Evolutionary conservation across 53 echinoderm and acorn worm species (phyloP).

Genomic region (Luidia sarsii): DNA sequence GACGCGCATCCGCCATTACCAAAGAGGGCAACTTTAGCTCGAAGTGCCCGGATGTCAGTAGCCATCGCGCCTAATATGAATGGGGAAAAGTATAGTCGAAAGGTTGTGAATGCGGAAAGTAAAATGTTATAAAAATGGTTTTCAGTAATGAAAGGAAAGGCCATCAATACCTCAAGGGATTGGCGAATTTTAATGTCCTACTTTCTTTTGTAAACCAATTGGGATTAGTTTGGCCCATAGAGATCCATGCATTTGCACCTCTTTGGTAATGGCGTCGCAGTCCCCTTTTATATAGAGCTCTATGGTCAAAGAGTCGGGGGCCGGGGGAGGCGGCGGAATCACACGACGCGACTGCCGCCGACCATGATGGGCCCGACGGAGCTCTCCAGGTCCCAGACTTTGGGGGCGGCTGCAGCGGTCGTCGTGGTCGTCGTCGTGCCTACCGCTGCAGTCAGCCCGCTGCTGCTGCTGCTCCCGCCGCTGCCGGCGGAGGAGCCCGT

Average conservation of each 20-base stretch:
- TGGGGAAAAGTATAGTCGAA: no score
- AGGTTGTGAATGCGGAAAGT: no score
- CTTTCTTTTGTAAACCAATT: no score
- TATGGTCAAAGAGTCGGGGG: background rate
- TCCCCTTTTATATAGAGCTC: background rate
- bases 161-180: no score
- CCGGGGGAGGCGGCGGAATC: background rate
- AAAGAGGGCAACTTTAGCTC: no score
- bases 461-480: background rate
- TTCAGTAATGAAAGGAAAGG: no score
- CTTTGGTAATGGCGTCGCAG: no score
- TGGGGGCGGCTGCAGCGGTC: constrained; percentile 19
- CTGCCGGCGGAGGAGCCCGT: constrained; percentile 19
- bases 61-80: background rate
- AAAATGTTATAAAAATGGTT: no score
- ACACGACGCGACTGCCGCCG: constrained; percentile 34
- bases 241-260: no score
- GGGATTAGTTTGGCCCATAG: no score
- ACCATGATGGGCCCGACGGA: constrained; percentile 36
- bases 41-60: background rate
- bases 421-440: background rate
- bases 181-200: no score
- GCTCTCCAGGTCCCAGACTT: constrained; percentile 60
- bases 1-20: no score
- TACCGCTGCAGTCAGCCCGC: constrained; percentile 12